Conservation (phyloP, 2,888 invertebrate species). For the Scelioninae gen. 1 region DNA sequence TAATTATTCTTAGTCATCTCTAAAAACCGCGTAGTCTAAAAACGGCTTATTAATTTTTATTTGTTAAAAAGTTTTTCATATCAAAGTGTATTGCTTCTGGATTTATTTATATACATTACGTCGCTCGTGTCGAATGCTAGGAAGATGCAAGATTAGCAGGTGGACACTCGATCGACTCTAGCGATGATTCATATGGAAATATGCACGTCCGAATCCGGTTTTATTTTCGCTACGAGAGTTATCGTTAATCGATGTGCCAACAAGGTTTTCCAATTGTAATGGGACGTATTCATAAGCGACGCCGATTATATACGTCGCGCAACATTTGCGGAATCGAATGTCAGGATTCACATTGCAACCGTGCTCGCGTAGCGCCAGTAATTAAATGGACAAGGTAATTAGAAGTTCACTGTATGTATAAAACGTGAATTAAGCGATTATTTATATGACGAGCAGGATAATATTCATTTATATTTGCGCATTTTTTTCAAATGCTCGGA, state of each 20-base stretch:
- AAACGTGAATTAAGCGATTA: conserved; percentile 37
- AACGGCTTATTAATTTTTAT: neutral
- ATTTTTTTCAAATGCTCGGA: conserved; percentile 9
- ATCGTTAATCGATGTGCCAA: conserved; percentile 76
- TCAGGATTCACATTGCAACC: conserved; percentile 41
- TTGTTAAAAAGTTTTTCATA: conserved; percentile 28
- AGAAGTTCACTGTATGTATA: conserved; percentile 26
- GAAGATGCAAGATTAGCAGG: conserved; percentile 73
- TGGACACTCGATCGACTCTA: conserved; percentile 60
- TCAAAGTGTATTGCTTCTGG: conserved; percentile 48
- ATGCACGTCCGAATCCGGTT: conserved; percentile 77
- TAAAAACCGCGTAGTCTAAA: too few relatives aligned
- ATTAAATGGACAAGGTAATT: conserved; percentile 52
- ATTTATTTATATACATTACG: conserved; percentile 73
- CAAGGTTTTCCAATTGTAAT: conserved; percentile 68
- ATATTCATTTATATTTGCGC: conserved; percentile 26
- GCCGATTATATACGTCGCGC: conserved; percentile 49
- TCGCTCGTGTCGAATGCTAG: conserved; percentile 58
- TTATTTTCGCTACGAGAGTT: conserved; percentile 69
- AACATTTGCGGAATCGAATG: conserved; percentile 59
- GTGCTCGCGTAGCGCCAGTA: conserved; percentile 42
- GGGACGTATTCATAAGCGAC: conserved; percentile 35
- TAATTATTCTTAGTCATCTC: too few relatives aligned
- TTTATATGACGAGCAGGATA: conserved; percentile 40
- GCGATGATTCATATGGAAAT: conserved; percentile 75